Evolutionary conservation across 2,113 vertebrate genomes (phyloP), one percentile per base, ranked within the genome.

Genomic region (Oreochromis niloticus): DNA sequence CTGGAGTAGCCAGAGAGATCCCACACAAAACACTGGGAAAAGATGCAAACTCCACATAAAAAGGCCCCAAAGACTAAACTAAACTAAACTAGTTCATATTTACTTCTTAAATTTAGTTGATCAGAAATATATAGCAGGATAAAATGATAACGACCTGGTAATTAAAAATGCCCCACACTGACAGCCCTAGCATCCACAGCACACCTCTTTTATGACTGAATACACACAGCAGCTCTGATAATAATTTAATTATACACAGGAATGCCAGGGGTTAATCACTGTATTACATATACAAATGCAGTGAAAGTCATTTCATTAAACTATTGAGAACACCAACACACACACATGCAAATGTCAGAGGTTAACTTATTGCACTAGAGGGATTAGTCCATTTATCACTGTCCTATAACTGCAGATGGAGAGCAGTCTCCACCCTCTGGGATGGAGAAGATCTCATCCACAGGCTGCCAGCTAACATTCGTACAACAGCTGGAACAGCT

Each of bases 361-460:
- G 63, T 88, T 36, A 87, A 82, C 30, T 80, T 82, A 73, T 85
- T 84, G 3, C 84, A 36, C 59, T 55, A 6, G 32, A 84, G 52
- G 39, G 82, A 84, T 81, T 82, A 83, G 41, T 52, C 36, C 85
- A 48, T 90, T 85, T 57, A 79, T 59, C 83, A 73, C 34, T 9
- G 83, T 84, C 84, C 83, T 19, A n/a, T 39, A 57, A 46, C 14
- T 68, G 81, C 91, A 92, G 90, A 92, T 84, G 87, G 85, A 88
- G 81, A 84, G n/a, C 41, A 48, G 19, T 84, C 82, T 87, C 59
- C 68, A 83, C 73, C 89, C 68, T 85, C 86, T 83, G 88, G 68
- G 14, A 78, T 36, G 19, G 36, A 88, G 81, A 78, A 54, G 83
- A 68, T 85, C 68, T 13, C n/a, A 79, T 36, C 82, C 55, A 50